These are phyloP conservation scores for Patella ulyssiponensis DNA, from an alignment of 2,888 invertebrate species.

Conservation along the genomic window DNA sequence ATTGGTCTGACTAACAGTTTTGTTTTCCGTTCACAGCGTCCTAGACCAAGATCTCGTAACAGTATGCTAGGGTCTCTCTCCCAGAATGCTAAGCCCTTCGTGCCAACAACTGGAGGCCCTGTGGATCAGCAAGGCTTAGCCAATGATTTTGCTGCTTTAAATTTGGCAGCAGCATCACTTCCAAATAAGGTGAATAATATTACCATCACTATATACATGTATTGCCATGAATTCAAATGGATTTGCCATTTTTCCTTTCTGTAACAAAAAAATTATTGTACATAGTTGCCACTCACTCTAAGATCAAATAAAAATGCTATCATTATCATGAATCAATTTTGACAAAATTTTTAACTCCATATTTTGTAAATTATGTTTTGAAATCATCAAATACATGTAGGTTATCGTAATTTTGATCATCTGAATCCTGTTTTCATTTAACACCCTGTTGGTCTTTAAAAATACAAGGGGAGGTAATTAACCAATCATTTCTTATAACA, in stretches of 20 bases:
- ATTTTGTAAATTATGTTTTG: background rate
- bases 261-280: no score
- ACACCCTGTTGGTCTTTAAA: no score
- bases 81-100: constrained; percentile 40
- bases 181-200: constrained; percentile 43
- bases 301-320: no score
- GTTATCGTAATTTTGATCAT: no score
- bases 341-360: background rate
- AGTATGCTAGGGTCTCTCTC: constrained; percentile 30
- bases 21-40: constrained; percentile 18
- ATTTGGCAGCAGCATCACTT: constrained; percentile 51
- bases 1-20: no score
- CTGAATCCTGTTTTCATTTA: no score
- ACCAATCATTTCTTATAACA: no score
- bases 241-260: background rate
- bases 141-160: constrained; percentile 62
- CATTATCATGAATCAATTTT: constrained; percentile 14
- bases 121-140: constrained; percentile 44
- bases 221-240: background rate
- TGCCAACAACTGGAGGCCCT: constrained; percentile 42
- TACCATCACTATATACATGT: background rate
- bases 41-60: constrained; percentile 31
- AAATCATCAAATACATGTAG: background rate
- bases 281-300: no score
- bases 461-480: no score